A percentile compares a stretch with the other conserved stretches of the same genome.
These are phyloP conservation scores for Thera britannica DNA, from an alignment of 2,888 invertebrate genomes.

Conservation along the genomic window DNA sequence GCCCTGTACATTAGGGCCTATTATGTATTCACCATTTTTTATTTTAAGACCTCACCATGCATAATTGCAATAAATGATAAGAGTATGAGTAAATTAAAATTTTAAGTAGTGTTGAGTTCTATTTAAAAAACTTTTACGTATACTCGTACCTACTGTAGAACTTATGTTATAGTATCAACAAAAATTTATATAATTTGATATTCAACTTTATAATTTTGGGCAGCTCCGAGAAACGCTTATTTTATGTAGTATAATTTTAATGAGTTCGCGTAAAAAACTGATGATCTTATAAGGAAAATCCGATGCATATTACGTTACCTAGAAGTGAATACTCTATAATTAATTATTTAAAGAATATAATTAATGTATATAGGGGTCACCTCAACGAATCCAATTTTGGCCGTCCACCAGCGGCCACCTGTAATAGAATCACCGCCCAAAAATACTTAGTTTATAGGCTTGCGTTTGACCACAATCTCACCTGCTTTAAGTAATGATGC, in stretches of 20 bases:
- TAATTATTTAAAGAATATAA: not conserved
- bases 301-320: not conserved
- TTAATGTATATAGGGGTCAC: not conserved
- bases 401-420: not conserved
- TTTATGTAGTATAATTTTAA: not conserved
- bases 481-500: no score
- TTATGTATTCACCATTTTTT: no score
- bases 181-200: not conserved
- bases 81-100: no score
- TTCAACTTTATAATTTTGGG: not conserved
- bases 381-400: not conserved
- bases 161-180: not conserved
- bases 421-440: no score
- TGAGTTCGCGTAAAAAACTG: slow-evolving; percentile 1
- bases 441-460: no score
- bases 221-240: not conserved
- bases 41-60: no score
- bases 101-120: not conserved
- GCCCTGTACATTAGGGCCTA: no score
- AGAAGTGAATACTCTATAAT: not conserved
- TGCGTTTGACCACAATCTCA: no score
- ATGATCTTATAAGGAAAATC: slow-evolving; percentile 11
- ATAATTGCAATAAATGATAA: no score
- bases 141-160: no score
- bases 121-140: no score